Percentiles rank a stretch among this genome's conserved stretches.
phyloP scores from a whole-genome alignment of 2,888 invertebrate species.

The Brachynemurus nebulosus region DNA sequence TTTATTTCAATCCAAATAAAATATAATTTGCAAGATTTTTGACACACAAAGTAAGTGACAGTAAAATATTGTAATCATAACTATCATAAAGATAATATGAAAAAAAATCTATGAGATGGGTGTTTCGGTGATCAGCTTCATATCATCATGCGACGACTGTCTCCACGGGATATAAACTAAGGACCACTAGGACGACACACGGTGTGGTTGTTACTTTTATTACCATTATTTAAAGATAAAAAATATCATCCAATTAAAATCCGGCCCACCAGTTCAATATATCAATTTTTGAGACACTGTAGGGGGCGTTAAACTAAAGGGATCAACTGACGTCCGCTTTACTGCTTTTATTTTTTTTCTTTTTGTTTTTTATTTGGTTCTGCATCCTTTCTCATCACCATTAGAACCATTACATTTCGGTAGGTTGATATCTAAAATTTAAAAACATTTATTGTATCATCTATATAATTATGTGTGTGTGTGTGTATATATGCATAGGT shows the following conservation, averaged over 20 bases:
- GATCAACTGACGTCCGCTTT: not conserved
- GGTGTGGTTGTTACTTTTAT: slow-evolving; percentile 24
- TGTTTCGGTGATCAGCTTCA: too few relatives aligned
- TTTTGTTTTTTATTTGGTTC: not conserved
- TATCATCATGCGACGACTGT: slow-evolving; percentile 1
- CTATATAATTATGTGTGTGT: too few relatives aligned
- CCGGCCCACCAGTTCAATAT: slow-evolving; percentile 32
- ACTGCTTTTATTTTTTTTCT: not conserved
- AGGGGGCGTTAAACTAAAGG: slow-evolving; percentile 7
- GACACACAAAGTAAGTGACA: too few relatives aligned
- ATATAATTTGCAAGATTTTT: too few relatives aligned
- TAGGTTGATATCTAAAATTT: too few relatives aligned
- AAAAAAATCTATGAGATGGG: too few relatives aligned
- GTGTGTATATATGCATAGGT: too few relatives aligned
- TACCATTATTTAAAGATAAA: slow-evolving; percentile 33
- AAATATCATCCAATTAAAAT: slow-evolving; percentile 35
- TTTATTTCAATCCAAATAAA: too few relatives aligned
- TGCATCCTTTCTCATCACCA: not conserved
- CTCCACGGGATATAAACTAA: slow-evolving; percentile 5
- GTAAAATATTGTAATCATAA: too few relatives aligned
- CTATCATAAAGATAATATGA: too few relatives aligned
- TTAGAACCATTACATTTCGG: too few relatives aligned
- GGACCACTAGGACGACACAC: slow-evolving; percentile 4
- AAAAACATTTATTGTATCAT: too few relatives aligned
- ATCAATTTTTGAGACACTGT: slow-evolving; percentile 30